These are phyloP conservation scores for Talpa occidentalis DNA, from an alignment of 2,113 vertebrate genomes.

Conservation along the genomic window DNA sequence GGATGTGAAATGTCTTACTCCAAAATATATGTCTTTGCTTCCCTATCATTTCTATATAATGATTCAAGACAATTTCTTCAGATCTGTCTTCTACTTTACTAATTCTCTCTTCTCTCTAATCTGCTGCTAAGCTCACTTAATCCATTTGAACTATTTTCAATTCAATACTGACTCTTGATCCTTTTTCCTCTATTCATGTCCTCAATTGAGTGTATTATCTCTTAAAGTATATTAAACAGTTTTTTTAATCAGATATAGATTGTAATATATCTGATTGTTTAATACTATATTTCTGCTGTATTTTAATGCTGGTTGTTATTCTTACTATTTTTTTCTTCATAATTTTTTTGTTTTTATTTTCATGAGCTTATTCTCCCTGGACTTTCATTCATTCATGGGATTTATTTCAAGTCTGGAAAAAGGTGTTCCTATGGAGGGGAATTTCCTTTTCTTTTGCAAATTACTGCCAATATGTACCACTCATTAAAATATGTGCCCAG, in stretches of 20 bases:
- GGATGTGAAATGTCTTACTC: background rate
- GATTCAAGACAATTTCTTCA: background rate
- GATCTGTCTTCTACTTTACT: background rate
- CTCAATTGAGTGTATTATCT: background rate
- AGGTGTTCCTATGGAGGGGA: background rate
- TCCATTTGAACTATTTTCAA: background rate
- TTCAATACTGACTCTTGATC: background rate
- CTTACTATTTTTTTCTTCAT: background rate
- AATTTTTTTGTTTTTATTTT: background rate
- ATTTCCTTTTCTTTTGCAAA: background rate
- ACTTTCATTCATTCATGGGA: background rate
- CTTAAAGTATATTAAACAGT: background rate
- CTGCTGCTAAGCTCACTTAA: background rate
- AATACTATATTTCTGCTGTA: background rate
- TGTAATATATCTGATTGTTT: background rate
- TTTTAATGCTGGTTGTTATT: background rate
- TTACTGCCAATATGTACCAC: background rate
- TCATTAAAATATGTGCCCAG: background rate
- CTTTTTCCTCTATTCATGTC: background rate
- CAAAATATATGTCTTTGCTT: background rate
- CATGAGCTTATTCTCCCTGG: background rate
- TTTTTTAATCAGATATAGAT: background rate
- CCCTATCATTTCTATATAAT: background rate
- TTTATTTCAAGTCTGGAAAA: background rate
- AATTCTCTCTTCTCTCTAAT: background rate